Evolutionary conservation across 2,113 vertebrate genomes (phyloP).

Genomic region (Callipepla californica): DNA sequence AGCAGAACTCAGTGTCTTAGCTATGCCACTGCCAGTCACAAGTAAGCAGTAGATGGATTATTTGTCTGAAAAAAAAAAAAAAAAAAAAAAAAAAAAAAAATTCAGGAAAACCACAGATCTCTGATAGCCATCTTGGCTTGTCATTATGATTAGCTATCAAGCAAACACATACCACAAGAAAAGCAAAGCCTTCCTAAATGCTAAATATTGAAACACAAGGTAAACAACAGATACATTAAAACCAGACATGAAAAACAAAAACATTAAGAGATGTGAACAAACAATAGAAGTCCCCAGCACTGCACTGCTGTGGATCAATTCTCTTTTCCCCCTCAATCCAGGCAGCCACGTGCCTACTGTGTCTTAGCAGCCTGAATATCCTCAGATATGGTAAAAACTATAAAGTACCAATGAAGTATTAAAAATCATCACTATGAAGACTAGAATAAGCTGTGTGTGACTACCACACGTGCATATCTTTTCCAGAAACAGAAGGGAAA

Average conservation of each 20-base stretch:
- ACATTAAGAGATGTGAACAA: fast-evolving
- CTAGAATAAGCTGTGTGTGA: neutral
- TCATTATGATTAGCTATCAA: neutral
- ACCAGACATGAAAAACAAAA: neutral
- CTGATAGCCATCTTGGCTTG: too few species aligned
- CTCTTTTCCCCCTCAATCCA: neutral
- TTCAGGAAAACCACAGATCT: neutral
- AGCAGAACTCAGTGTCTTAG: neutral
- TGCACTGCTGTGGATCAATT: neutral
- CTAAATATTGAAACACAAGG: neutral
- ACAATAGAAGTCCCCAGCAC: neutral
- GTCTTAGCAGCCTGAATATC: neutral
- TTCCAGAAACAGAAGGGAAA: neutral
- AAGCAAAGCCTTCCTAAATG: neutral
- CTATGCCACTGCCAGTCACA: neutral
- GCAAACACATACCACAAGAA: neutral
- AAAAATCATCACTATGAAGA: neutral
- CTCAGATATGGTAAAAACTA: neutral
- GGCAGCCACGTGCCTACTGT: neutral
- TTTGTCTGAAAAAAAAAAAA: neutral
- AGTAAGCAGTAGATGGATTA: neutral
- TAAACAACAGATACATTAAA: neutral
- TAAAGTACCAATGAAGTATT: neutral
- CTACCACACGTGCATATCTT: fast-evolving
- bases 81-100: neutral